Evolutionary conservation across 23 tunicate genomes (phyloP), one percentile per base, ranked within the genome.

Genomic region (Botrylloides violaceus): DNA sequence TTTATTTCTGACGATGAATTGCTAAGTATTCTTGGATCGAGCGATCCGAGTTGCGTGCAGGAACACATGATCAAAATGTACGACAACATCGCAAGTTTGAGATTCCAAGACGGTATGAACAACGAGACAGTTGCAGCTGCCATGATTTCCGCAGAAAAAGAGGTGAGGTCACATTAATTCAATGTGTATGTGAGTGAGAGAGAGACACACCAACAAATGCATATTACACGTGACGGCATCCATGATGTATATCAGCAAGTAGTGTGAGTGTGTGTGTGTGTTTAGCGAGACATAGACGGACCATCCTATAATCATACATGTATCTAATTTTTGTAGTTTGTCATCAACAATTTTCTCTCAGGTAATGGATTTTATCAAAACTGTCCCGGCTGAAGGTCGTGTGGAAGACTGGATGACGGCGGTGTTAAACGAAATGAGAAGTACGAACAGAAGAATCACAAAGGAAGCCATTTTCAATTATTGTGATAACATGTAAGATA

Each of bases 341-440:
- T n/a, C n/a, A n/a, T n/a, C n/a, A n/a, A n/a, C n/a, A n/a, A n/a
- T n/a, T n/a, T n/a, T n/a, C n/a, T n/a, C n/a, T 19, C 66, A 92
- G 98, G 65, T 64, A 3, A 93, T 93, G 98, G 79, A 86, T 39
- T 93, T 93, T 64, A 60, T 28, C 36, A 93, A 77, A 36, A 62
- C 81, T 56, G 82, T 93, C 34, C 86, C 88, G 19, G 98, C 98
- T 7, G 98, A 93, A 50, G 98, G 98, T n/a, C 80, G 98, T 74
- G 99, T 95, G 3, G 99, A 95, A 77, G 99, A 95, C 37, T 95
- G 99, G 99, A 87, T 95, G 96, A 87, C 96, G 19, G 73, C 83
- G 28, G 99, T 95, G 38, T 71, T 87, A 23, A 62, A 66, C 26
- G 96, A 87, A 48, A 95, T 95, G 99, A 79, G 99, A 66, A 81